Evolutionary conservation across 2,888 invertebrate genomes (phyloP), one percentile per base, ranked within the genome.

Genomic region (Pomacea canaliculata): DNA sequence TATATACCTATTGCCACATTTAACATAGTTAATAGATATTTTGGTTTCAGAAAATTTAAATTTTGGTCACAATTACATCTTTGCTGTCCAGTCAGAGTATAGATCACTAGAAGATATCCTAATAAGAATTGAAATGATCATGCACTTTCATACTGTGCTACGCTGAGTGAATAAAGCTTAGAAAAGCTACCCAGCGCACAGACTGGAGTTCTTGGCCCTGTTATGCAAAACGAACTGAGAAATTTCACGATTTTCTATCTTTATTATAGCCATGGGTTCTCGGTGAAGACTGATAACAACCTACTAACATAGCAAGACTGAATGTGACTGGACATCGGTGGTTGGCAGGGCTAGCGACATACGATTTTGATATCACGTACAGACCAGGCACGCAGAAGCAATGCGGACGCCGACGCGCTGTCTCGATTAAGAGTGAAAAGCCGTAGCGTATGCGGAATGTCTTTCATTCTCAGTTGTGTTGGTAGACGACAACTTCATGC

Each of bases 201-300:
- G 81, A 23, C 60, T 76, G n/a, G 80, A 83, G 46, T 82, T 79
- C 60, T 49, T 83, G 0, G 60, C 78, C 7, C 60, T 81, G n/a
- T 80, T 79, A 60, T 83, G 81, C 80, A 73, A 79, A 2, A 65
- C 80, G 0, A 8, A 77, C 77, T 0, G 79, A 79, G 4, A 83
- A 80, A 63, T 70, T 66, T 12, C 19, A 60, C 19, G 69, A 73
- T 23, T 77, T 73, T 49, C 49, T 77, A 18, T 60, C 23, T 23
- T 23, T 23, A 23, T 23, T 23, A 13, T n/a, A 70, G 75, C 7
- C 27, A n/a, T 16, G 48, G 49, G 18, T 56, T 69, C 13, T n/a
- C 27, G 16, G 75, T 75, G 5, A 23, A 23, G n/a, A 75, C 69
- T 2, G 75, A 75, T 18, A 76, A 76, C 49, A 76, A 76, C 49